Evolutionary conservation across 2,797 vertebrate species (phyloP), one percentile per base, ranked within the genome.

Genomic region (Xenentodon cancila): DNA sequence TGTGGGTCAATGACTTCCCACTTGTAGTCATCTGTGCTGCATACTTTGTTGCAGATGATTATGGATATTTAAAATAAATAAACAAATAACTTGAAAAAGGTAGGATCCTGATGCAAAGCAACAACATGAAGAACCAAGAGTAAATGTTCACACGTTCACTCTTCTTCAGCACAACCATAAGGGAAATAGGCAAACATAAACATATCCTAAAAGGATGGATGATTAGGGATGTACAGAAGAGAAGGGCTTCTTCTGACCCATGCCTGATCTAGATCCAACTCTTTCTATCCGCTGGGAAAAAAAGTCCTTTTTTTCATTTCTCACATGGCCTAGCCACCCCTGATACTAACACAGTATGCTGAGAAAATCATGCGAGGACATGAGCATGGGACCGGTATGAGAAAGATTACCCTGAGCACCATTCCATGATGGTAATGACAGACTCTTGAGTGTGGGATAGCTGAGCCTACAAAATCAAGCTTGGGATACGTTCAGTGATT

Each of bases 251-350:
- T 84, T 53, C 76, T 81, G 79, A 89, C 86, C 85, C 77, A 9
- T 67, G 45, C 50, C 79, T 86, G 84, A 89, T 81, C 61, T 79
- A 73, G 37, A 73, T 84, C 85, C 84, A 83, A 82, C 76, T 82
- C 75, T 75, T 57, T 69, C 60, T 50, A 73, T 85, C 88, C 82
- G 27, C 87, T 89, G 90, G 89, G 88, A 89, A 90, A 85, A 66
- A 54, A 71, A 77, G 84, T 64, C 84, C 55, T 76, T 86, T 68
- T 81, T 78, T 77, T 82, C 65, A 78, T 88, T 89, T 88, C 85
- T 92, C 85, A 89, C 87, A 87, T 81, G 88, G 89, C 83, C 79
- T 7, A 68, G 75, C 84, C 91, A 83, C 75, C 85, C 85, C 76
- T 84, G 73, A 75, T 70, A 68, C 71, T 79, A 79, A 79, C 80